Conservation (phyloP, 2,797 vertebrate species). For the Margarornis squamiger region DNA sequence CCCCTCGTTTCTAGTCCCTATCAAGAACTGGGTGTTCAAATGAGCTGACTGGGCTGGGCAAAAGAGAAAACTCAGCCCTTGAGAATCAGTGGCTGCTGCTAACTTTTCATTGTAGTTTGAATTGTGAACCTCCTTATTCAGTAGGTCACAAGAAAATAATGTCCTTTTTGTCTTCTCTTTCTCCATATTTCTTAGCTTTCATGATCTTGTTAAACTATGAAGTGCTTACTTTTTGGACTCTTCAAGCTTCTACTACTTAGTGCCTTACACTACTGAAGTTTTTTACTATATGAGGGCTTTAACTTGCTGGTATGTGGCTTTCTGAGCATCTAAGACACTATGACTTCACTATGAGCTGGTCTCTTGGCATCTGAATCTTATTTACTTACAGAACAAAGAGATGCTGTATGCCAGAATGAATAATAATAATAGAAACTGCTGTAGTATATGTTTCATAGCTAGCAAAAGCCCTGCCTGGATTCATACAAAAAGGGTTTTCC, state of each 20-base stretch:
- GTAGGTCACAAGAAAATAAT: neutral
- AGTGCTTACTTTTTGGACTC: neutral
- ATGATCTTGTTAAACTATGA: neutral
- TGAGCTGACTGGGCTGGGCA: neutral
- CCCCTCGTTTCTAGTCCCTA: neutral
- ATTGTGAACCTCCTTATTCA: neutral
- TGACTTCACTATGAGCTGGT: neutral
- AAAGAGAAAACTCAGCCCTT: neutral
- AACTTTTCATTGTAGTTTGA: neutral
- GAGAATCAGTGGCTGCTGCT: neutral
- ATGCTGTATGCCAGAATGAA: neutral
- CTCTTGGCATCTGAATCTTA: neutral
- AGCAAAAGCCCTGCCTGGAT: neutral
- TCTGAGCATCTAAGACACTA: neutral
- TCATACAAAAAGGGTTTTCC: neutral
- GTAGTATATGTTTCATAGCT: neutral
- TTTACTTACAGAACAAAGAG: neutral
- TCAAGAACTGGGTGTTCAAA: neutral
- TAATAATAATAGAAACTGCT: neutral
- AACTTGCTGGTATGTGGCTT: neutral
- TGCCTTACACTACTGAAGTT: neutral
- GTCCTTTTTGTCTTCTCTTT: neutral
- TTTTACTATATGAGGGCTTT: neutral
- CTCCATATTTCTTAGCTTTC: neutral
- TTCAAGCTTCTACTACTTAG: neutral